Base-by-base conservation (phyloP, 2,888 invertebrate species). In the Merodon equestris region DNA sequence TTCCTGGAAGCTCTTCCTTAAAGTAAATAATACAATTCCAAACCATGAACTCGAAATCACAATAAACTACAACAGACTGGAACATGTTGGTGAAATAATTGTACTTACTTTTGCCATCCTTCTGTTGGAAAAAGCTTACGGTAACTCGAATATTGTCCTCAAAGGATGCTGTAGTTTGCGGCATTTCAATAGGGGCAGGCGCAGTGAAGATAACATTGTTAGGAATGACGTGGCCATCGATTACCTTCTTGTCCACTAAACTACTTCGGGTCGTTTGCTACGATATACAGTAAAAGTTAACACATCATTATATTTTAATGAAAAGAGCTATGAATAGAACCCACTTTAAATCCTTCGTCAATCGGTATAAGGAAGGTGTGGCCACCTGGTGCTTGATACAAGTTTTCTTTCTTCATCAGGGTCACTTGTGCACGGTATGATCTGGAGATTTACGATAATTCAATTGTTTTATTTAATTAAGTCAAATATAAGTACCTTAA, bases 311-410 rank as follows among this genome's bases (percentile, higher is more conserved):
- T 27, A 27, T 27, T 2, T 13, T 2, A 27, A 12, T 1, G 14
- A 13, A 38, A 13, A 34, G 15, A 3, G 1, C 50, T 9, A 9
- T 15, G n/a, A 14, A 34, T 42, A 38, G 0, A 47, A 81, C 85
- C 90, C 90, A 96, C 96, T 92, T 94, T 94, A 85, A 96, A 95
- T 71, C 96, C 96, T 87, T 95, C 95, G 88, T 97, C 96, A 47
- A 97, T 93, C 7, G 97, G 97, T 84, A 97, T 94, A 86, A 97
- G 95, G 89, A 96, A 97, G 13, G 97, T 97, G 87, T 94, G 94
- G 73, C 93, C 91, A 54, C 96, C 96, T 82, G 94, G 93, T 36
- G 92, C 92, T 84, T 92, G 93, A 88, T 94, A 96, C 48, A 95
- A 91, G 70, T 93, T 92, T 85, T 93, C 92, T 89, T 95, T 95